A percentile compares a stretch with the other conserved stretches of the same genome.
phyloP scores from a whole-genome alignment of 2,888 invertebrate genomes.

The Dynastes grantii region DNA sequence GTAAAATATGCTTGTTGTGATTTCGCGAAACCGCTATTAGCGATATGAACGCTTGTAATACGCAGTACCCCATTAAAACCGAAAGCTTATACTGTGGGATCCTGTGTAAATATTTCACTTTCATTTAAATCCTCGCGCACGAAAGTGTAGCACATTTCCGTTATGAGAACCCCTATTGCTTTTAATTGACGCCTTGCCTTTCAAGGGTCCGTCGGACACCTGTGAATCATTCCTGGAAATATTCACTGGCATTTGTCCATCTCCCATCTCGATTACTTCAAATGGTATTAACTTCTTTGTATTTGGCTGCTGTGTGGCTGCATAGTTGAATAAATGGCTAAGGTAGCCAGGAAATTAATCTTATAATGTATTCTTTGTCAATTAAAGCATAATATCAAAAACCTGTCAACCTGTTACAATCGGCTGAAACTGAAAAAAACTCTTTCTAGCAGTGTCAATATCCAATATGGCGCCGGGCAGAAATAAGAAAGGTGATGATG shows the following conservation, averaged over 20 bases:
- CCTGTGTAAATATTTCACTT: slow-evolving; percentile 21
- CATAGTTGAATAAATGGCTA: too few species aligned
- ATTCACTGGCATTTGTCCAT: background rate
- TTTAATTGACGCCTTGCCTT: slow-evolving; percentile 14
- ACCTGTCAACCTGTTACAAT: too few species aligned
- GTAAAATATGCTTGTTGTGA: slow-evolving; percentile 5
- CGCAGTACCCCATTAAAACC: background rate
- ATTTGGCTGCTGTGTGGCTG: background rate
- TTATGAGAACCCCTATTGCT: slow-evolving; percentile 23
- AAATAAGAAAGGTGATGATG: too few species aligned
- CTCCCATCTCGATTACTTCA: background rate
- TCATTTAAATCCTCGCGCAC: slow-evolving; percentile 20
- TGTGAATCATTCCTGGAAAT: slow-evolving; percentile 7
- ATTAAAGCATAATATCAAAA: too few species aligned
- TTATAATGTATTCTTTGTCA: too few species aligned
- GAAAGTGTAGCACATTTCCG: slow-evolving; percentile 21
- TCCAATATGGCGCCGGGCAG: too few species aligned
- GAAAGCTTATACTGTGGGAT: background rate
- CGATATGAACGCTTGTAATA: background rate
- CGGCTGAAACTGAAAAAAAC: too few species aligned
- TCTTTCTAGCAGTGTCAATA: too few species aligned
- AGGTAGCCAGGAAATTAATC: too few species aligned
- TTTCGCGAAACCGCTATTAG: slow-evolving; percentile 8
- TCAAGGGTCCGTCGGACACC: slow-evolving; percentile 17
- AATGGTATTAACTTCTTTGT: background rate